These are phyloP conservation scores for Condylura cristata DNA, from an alignment of 2,113 vertebrate species.

Conservation along the genomic window DNA sequence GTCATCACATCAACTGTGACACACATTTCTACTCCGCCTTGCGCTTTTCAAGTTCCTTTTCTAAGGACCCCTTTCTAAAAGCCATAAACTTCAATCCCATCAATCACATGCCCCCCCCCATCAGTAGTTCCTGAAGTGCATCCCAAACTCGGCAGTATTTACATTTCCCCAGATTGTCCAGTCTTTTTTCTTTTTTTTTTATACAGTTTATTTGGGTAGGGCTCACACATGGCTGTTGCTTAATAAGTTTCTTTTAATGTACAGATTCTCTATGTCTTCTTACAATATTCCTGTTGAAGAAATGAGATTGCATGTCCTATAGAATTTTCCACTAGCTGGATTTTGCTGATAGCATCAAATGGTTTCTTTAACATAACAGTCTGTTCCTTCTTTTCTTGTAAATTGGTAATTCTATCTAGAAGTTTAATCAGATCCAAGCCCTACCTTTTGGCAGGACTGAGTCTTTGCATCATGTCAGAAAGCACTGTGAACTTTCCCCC, in stretches of 20 bases:
- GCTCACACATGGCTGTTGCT: neutral
- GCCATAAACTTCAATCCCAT: neutral
- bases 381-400: neutral
- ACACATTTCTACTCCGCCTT: too few species aligned
- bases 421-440: neutral
- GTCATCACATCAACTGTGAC: too few species aligned
- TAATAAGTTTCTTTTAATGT: neutral
- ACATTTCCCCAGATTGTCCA: neutral
- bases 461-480: neutral
- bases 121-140: neutral
- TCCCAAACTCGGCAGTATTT: neutral
- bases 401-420: neutral
- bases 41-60: neutral
- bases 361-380: neutral
- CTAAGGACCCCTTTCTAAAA: neutral
- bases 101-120: neutral
- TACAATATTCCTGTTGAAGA: slow-evolving; percentile 10
- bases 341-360: neutral
- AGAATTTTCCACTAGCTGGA: neutral
- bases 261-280: neutral
- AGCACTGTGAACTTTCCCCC: neutral
- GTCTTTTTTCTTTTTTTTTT: neutral
- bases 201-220: neutral
- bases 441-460: neutral
- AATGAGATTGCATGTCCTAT: neutral